These are phyloP conservation scores for Stenopsyche tienmushanensis DNA, from an alignment of 1,140 invertebrate species.

Conservation along the genomic window DNA sequence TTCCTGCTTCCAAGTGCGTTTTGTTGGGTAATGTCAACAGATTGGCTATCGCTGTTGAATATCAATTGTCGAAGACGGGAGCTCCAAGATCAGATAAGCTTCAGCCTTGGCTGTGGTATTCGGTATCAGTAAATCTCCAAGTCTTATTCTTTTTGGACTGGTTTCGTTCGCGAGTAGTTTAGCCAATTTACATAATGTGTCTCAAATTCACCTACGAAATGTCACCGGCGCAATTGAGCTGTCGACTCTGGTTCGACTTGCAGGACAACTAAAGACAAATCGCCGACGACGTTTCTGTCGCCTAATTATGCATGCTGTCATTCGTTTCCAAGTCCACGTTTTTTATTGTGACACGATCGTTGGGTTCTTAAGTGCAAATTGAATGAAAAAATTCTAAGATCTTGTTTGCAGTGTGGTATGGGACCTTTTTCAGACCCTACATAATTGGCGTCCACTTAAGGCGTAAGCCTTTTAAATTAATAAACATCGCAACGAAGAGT, in stretches of 20 bases:
- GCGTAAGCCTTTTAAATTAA: too few species aligned
- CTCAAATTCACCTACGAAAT: slow-evolving; percentile 35
- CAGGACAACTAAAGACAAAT: slow-evolving; percentile 20
- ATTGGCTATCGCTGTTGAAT: too few species aligned
- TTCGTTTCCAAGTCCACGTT: too few species aligned
- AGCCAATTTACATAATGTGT: slow-evolving; percentile 37
- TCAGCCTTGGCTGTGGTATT: neutral
- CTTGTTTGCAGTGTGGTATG: too few species aligned
- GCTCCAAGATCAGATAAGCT: neutral
- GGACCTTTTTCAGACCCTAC: too few species aligned
- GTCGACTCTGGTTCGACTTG: slow-evolving; percentile 20
- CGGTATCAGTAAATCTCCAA: neutral
- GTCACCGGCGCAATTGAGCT: slow-evolving; percentile 38
- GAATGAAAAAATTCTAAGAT: neutral
- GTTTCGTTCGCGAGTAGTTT: slow-evolving; percentile 1
- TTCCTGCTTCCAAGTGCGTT: too few species aligned
- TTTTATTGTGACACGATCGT: slow-evolving; percentile 5
- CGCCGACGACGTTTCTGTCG: slow-evolving; percentile 27
- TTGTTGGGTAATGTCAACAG: too few species aligned
- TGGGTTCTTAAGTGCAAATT: neutral
- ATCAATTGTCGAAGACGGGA: too few species aligned
- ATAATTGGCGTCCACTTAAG: too few species aligned
- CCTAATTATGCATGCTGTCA: slow-evolving; percentile 4
- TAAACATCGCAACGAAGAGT: too few species aligned
- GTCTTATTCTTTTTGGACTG: neutral